Conservation (phyloP, 2,113 vertebrate genomes). For the Mesembrinibis cayennensis region DNA sequence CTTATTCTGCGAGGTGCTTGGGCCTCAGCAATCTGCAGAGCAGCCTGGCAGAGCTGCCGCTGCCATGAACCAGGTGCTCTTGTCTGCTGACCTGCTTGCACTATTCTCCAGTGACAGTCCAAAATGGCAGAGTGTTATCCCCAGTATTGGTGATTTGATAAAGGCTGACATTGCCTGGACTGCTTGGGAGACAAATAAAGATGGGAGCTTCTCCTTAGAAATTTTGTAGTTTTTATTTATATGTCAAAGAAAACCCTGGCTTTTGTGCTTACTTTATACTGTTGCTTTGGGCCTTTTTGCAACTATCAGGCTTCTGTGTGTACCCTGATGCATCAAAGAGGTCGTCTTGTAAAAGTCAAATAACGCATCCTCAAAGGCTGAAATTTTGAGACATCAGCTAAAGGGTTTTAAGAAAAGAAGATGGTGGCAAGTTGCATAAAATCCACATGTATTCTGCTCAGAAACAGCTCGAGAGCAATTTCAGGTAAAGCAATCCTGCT, state of each 20-base stretch:
- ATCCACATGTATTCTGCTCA: background rate
- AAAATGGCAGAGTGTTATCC: background rate
- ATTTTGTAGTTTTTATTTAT: background rate
- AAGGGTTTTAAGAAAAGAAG: background rate
- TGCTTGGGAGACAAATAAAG: background rate
- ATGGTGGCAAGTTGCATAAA: background rate
- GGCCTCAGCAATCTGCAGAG: background rate
- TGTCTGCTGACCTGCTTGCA: background rate
- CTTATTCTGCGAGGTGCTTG: background rate
- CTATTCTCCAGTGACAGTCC: background rate
- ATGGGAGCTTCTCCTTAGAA: background rate
- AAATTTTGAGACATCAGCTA: background rate
- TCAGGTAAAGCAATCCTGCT: background rate
- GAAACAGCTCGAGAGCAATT: background rate
- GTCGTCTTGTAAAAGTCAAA: background rate
- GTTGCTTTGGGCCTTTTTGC: background rate
- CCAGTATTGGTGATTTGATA: background rate
- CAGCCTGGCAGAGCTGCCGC: background rate
- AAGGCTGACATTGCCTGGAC: background rate
- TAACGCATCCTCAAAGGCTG: background rate
- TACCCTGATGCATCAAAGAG: background rate
- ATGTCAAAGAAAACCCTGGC: background rate
- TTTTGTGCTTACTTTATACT: background rate
- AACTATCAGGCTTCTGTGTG: background rate
- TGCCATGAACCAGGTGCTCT: fast-evolving